Evolutionary conservation across 2,113 vertebrate genomes (phyloP), one percentile per base, ranked within the genome.

Genomic region (Neolamprologus variostigma): DNA sequence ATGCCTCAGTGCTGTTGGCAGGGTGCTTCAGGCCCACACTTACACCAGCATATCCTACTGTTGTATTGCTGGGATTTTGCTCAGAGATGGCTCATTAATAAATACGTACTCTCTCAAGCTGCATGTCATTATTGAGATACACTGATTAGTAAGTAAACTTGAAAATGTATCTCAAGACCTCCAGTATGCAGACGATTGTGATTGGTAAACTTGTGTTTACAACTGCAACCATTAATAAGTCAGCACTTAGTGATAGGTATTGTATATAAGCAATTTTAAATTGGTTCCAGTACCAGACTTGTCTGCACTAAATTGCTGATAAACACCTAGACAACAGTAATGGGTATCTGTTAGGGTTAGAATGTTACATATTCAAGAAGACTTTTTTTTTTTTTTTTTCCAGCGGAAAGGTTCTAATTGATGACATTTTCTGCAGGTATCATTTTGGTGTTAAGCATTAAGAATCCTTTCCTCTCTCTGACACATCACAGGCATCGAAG

Each of bases 1-100:
- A 82, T 85, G 93, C 87, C 89, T 87, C 82, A 83, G 71, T 90
- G 92, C 89, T 92, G 89, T 92, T 92, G 84, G 89, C 86, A 88
- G 87, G 90, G 54, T 53, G 89, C 86, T 93, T 47, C 78, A 89
- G 89, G 86, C 81, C 35, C 82, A 85, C 89, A 87, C 78, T 76
- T 55, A 78, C 78, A 86, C 84, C 87, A 84, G 59, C 71, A 50
- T 81, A 51, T 66, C 66, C 61, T 66, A 73, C 68, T 35, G 55
- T 89, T 91, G 85, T 42, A 89, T 47, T 86, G 57, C 63, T 82
- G 63, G 53, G 84, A 89, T 89, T 61, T 45, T 81, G 35, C 83
- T 81, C 47, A 17, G 71, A 84, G 47, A 87, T 84, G 23, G 55
- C 71, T 90, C 54, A 57, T 90, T 86, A 89, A 89, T 87, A 86